A percentile compares a stretch with the other conserved stretches of the same genome.
Evolutionary conservation across 2,888 invertebrate genomes (phyloP).

Genomic region (Clistopyga incitator): DNA sequence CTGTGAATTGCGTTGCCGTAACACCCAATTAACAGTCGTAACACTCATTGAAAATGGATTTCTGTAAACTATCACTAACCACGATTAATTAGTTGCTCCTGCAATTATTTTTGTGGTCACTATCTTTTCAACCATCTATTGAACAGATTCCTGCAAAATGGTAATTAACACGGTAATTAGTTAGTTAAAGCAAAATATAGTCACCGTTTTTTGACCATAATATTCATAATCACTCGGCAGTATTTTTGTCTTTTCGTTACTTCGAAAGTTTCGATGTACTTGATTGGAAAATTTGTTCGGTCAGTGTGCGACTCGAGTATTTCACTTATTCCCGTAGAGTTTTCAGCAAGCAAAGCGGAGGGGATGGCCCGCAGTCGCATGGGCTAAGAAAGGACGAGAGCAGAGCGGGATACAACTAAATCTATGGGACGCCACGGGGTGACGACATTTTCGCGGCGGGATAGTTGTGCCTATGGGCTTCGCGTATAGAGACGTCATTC

Average conservation of each 20-base stretch:
- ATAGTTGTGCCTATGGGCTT: slow-evolving; percentile 70
- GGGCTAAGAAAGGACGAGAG: slow-evolving; percentile 44
- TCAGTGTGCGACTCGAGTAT: slow-evolving; percentile 24
- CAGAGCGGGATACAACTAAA: slow-evolving; percentile 74
- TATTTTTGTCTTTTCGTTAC: background rate
- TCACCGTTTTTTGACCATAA: background rate
- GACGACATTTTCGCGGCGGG: slow-evolving; percentile 82
- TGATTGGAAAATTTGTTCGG: slow-evolving; percentile 32
- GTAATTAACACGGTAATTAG: background rate
- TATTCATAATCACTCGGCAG: background rate
- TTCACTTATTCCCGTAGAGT: slow-evolving; percentile 33
- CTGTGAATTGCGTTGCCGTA: background rate
- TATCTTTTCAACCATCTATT: background rate
- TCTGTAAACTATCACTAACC: background rate
- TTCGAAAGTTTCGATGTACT: background rate
- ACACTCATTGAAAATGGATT: background rate
- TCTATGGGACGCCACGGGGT: slow-evolving; percentile 80
- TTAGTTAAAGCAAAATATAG: background rate
- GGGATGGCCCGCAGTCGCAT: slow-evolving; percentile 58
- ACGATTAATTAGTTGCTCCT: background rate
- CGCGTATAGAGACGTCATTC: slow-evolving; percentile 81
- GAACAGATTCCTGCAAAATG: background rate
- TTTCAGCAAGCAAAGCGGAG: slow-evolving; percentile 44
- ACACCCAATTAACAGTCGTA: background rate
- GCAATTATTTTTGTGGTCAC: background rate